These are phyloP conservation scores for Hippocampus zosterae DNA, from an alignment of 2,113 vertebrate genomes.

Conservation along the genomic window DNA sequence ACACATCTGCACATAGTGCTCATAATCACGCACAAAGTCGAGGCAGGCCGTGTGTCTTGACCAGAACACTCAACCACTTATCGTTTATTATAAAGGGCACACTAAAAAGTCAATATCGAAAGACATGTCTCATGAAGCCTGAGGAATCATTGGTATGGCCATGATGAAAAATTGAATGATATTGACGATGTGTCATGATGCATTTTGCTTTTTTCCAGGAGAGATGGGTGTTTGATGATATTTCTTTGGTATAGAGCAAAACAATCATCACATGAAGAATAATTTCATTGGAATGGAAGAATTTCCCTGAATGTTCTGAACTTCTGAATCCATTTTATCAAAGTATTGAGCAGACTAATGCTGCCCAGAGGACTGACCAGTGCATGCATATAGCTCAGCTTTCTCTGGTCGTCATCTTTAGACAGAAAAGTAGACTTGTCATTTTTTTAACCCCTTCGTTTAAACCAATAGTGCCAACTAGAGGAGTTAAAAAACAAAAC, in stretches of 20 bases:
- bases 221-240: neutral
- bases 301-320: neutral
- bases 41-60: constrained; percentile 39
- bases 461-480: too few relatives aligned
- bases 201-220: neutral
- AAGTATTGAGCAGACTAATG: neutral
- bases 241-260: neutral
- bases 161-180: constrained; percentile 29
- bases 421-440: too few relatives aligned
- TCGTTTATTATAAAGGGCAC: constrained; percentile 44
- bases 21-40: constrained; percentile 50
- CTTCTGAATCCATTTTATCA: neutral
- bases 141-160: constrained; percentile 24
- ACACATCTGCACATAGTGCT: constrained; percentile 43
- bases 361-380: neutral
- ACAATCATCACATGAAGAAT: neutral
- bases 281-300: neutral
- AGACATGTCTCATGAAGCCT: constrained; percentile 35
- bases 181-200: constrained; percentile 15
- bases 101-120: constrained; percentile 44
- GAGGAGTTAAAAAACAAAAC: too few relatives aligned
- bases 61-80: constrained; percentile 51
- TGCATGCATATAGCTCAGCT: neutral
- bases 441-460: too few relatives aligned
- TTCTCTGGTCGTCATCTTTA: neutral